phyloP scores from a whole-genome alignment of 2,797 vertebrate species.

The Toxotes lorentzi region DNA sequence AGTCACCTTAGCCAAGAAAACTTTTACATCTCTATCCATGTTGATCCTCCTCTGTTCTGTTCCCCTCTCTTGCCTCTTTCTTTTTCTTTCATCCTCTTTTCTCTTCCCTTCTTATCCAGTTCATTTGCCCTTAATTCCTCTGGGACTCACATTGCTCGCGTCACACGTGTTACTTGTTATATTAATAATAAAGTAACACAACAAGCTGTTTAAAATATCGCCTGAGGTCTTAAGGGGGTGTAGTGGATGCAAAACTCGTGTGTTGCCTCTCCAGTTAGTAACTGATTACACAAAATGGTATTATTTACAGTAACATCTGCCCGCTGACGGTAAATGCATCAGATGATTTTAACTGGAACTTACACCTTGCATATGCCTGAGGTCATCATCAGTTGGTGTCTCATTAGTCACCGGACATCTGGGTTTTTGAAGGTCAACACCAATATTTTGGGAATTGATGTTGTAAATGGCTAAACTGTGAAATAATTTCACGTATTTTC shows the following conservation, averaged over 20 bases:
- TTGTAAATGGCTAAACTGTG: not conserved
- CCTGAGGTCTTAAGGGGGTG: not conserved
- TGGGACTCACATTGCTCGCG: slow-evolving; percentile 24
- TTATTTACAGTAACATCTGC: slow-evolving; percentile 18
- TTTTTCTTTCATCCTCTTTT: slow-evolving; percentile 12
- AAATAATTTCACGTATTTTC: not conserved
- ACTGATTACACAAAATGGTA: not conserved
- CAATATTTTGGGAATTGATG: not conserved
- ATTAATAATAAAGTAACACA: slow-evolving; percentile 39
- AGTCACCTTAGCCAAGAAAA: slow-evolving; percentile 68
- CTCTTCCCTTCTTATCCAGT: slow-evolving; percentile 11
- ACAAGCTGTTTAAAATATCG: slow-evolving; percentile 29
- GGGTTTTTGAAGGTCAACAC: not conserved
- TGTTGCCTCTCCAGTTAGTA: slow-evolving; percentile 1
- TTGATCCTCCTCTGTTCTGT: slow-evolving; percentile 50
- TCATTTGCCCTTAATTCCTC: slow-evolving; percentile 42
- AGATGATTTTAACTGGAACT: slow-evolving; percentile 10
- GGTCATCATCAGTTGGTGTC: not conserved
- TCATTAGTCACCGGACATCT: not conserved
- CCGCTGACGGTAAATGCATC: not conserved
- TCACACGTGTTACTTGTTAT: slow-evolving; percentile 49
- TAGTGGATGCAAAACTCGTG: not conserved
- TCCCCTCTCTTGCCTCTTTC: slow-evolving; percentile 13
- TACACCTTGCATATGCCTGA: not conserved
- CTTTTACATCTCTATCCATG: slow-evolving; percentile 67